Base-by-base conservation (phyloP, 1,140 invertebrate genomes). In the Drosophila mayri region DNA sequence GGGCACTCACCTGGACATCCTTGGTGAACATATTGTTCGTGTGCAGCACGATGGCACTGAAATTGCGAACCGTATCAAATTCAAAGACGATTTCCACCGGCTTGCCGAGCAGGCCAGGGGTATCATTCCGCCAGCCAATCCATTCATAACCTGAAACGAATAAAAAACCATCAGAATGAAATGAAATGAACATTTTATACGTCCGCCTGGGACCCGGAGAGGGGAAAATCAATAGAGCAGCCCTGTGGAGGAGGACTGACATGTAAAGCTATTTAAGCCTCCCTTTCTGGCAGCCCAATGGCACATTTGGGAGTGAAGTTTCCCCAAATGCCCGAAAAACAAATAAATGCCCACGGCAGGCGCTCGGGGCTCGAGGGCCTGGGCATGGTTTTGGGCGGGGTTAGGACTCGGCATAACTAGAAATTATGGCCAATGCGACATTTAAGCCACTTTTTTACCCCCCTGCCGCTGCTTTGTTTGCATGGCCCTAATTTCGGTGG, bases 91-190 rank as follows among this genome's bases (percentile, higher is more conserved):
- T 94, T 92, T 96, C 95, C 9, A 97, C 92, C 20, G 94, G 94
- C 76, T 94, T 94, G 37, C 94, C 95, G 55, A 94, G 41, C 46
- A 92, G 93, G 9, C 94, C 93, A 66, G 92, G 93, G 28, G 94
- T 94, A 58, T 96, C 95, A 92, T 97, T 96, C 64, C 94, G 95
- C 98, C 98, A 98, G 37, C 97, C 98, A 41, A 98, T 95, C 98
- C 98, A 98, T 77, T 97, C 95, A 73, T 96, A 97, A 67, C 96
- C 97, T 94, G 93, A 57, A 64, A 57, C 65, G 54, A 70, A 73
- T 37, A 60, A 73, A 73, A 79, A 76, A 20, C 54, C 73, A 76
- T 81, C 41, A 59, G 61, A 63, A 81, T 76, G 67, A 77, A 72
- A 73, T 76, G 37, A 63, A 73, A 41, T 44, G 50, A 47, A 44